A percentile compares a stretch with the other conserved stretches of the same genome.
Evolutionary conservation across 2,888 invertebrate species (phyloP).

Genomic region (Polietes domitor): DNA sequence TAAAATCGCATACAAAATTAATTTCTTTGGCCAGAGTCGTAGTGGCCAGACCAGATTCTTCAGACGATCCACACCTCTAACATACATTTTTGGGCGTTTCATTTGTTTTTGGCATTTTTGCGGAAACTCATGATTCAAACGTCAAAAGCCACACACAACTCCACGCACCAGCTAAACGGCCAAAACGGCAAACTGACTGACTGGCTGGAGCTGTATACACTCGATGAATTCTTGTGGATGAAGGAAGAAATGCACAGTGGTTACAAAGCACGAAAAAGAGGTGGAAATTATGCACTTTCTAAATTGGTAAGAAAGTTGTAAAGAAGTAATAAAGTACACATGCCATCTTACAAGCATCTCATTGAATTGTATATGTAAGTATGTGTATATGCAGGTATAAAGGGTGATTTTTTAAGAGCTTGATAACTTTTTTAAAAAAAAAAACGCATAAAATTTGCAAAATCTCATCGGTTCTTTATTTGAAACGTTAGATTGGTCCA

Average conservation of each 20-base stretch:
- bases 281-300: too few relatives aligned
- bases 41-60: neutral
- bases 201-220: slow-evolving; percentile 67
- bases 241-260: neutral
- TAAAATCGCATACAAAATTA: slow-evolving; percentile 27
- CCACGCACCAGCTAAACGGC: slow-evolving; percentile 11
- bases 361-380: too few relatives aligned
- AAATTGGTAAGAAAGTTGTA: too few relatives aligned
- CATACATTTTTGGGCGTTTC: slow-evolving; percentile 32
- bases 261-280: neutral
- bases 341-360: too few relatives aligned
- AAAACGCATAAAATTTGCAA: too few relatives aligned
- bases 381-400: too few relatives aligned
- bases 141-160: neutral
- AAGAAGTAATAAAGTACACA: too few relatives aligned
- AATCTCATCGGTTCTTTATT: too few relatives aligned
- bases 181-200: neutral
- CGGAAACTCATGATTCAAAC: slow-evolving; percentile 56
- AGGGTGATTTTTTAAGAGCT: too few relatives aligned
- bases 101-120: slow-evolving; percentile 33
- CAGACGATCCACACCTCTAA: slow-evolving; percentile 38
- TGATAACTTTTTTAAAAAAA: too few relatives aligned
- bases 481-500: too few relatives aligned
- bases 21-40: slow-evolving; percentile 39
- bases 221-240: slow-evolving; percentile 16